A percentile compares a stretch with the other conserved stretches of the same genome.
Conservation (phyloP, 2,113 vertebrate genomes). For the Passer domesticus region DNA sequence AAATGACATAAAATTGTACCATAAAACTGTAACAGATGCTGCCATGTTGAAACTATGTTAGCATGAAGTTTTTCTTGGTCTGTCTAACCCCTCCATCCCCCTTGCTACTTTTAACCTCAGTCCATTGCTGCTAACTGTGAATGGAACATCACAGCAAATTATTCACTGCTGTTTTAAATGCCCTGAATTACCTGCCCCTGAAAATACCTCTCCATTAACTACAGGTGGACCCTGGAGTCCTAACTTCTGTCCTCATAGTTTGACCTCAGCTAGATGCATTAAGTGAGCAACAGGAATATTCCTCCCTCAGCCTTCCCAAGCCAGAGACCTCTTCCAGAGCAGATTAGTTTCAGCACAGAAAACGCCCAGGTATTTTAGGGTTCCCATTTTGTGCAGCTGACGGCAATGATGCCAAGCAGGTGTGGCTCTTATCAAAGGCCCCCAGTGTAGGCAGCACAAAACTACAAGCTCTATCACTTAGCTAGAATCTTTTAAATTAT, state of each 20-base stretch:
- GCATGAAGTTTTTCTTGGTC: not conserved
- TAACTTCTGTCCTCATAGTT: not conserved
- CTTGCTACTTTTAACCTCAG: not conserved
- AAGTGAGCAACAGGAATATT: not conserved
- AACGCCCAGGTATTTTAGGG: not conserved
- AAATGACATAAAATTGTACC: not conserved
- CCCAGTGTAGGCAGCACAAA: not conserved
- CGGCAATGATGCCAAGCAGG: not conserved
- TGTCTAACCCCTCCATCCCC: not conserved
- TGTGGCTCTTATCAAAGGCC: conserved; percentile 35
- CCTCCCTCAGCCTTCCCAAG: not conserved
- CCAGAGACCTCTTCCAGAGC: not conserved
- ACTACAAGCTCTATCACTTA: not conserved
- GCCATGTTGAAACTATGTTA: not conserved
- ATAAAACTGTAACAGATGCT: not conserved
- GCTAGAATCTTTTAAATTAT: not conserved
- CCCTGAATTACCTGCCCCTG: not conserved
- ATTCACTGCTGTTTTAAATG: not conserved
- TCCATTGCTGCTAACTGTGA: not conserved
- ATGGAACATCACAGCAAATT: not conserved
- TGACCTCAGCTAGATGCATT: not conserved
- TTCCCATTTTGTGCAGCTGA: not conserved
- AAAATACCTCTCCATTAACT: not conserved
- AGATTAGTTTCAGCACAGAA: not conserved
- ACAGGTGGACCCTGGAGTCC: not conserved